Evolutionary conservation across 1,140 invertebrate genomes (phyloP), one percentile per base, ranked within the genome.

Genomic region (Macrostomum lignano): DNA sequence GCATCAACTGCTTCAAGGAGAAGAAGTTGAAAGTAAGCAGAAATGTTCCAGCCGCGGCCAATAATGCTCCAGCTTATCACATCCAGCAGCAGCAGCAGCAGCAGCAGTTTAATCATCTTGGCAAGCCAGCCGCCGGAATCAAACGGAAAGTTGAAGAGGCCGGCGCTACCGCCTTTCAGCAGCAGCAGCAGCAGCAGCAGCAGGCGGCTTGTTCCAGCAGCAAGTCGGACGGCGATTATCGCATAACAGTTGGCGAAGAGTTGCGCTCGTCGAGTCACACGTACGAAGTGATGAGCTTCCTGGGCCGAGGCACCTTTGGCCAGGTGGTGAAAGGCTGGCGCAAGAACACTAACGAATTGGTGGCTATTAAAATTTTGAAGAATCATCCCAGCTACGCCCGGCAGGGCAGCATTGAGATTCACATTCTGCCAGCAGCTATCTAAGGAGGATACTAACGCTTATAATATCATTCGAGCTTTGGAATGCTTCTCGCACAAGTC

Each of bases 341-440:
- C 3, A 10, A 24, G n/a, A 19, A 17, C n/a, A 23, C 28, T 3
- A 36, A 31, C 10, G 3, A 25, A 19, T 1, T 26, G 3, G 32
- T 36, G 14, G 36, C 36, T 5, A 25, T 37, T 7, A 37, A 38
- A 38, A 22, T 25, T 10, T 25, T 38, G 2, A 38, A 38, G 22
- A 37, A 33, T 11, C 31, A 35, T 15, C 31, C 33, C 7, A 23
- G 17, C 3, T 36, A 36, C 21, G 19, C 32, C n/a, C 11, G 26
- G 10, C 34, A 36, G 20, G 34, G 34, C 7, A 36, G 32, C 14
- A 21, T 31, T 33, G 34, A 36, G 23, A 36, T 36, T 3, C 26
- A 28, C 19, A 30, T 36, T 33, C 21, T 36, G n/a, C 10, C 23
- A 36, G 14, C 11, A 17, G 13, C 13, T 20, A 14, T 17, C 17